Conservation (phyloP, 2,888 invertebrate species). For the Cephus spinipes region DNA sequence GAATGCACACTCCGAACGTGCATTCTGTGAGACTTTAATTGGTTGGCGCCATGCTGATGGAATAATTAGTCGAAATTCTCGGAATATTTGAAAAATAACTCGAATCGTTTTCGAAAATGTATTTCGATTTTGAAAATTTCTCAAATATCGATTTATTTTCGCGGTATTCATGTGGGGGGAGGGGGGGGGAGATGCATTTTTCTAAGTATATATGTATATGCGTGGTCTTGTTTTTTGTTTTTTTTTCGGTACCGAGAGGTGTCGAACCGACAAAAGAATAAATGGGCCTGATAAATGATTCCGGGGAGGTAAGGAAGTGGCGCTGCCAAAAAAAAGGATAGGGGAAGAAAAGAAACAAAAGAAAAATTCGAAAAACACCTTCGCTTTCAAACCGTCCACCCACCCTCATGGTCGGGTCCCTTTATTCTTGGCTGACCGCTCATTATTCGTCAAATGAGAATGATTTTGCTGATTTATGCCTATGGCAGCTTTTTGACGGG, state of each 20-base stretch:
- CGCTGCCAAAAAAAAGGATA: not conserved
- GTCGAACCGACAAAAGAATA: not conserved
- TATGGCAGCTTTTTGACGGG: not conserved
- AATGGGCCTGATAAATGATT: not conserved
- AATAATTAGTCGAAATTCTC: not conserved
- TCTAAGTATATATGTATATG: not conserved
- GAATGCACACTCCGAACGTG: not conserved
- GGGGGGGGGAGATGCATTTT: not conserved
- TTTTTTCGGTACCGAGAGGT: not conserved
- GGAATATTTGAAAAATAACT: not conserved
- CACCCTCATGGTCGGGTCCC: not conserved
- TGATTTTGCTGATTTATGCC: not conserved
- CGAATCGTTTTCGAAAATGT: not conserved
- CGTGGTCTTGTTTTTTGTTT: not conserved
- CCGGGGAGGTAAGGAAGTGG: not conserved
- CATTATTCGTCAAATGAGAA: not conserved
- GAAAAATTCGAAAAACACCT: not conserved
- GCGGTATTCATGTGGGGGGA: not conserved
- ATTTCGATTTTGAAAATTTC: too few species aligned
- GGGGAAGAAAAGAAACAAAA: not conserved
- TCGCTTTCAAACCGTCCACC: not conserved
- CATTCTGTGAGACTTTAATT: not conserved
- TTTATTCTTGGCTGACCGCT: not conserved
- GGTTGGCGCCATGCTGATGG: not conserved
- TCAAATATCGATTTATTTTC: not conserved